These are phyloP conservation scores for Gandaritis pyraliata DNA, from an alignment of 2,888 invertebrate species.

Conservation along the genomic window DNA sequence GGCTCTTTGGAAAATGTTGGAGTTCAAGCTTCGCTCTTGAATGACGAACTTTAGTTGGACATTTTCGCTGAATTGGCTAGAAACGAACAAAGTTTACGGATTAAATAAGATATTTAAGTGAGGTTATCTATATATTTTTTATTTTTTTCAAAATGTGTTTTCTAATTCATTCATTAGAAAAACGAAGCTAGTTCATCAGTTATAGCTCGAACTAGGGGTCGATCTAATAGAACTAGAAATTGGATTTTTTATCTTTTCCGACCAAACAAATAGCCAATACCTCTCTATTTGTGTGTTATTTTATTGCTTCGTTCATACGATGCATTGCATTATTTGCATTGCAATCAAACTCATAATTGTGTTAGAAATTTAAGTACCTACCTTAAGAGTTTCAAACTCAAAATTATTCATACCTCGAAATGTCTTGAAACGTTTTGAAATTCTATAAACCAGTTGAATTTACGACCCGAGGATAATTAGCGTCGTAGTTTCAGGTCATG, in stretches of 20 bases:
- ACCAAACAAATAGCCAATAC: too few relatives aligned
- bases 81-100: slow-evolving; percentile 1
- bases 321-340: too few relatives aligned
- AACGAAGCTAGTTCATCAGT: too few relatives aligned
- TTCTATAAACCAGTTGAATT: neutral
- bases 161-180: too few relatives aligned
- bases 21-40: slow-evolving; percentile 14
- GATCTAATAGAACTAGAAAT: too few relatives aligned
- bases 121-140: neutral
- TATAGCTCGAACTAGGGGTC: too few relatives aligned
- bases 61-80: slow-evolving; percentile 5
- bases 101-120: neutral
- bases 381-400: too few relatives aligned
- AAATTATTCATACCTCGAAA: neutral
- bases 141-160: neutral
- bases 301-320: too few relatives aligned
- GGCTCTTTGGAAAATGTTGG: slow-evolving; percentile 10
- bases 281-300: too few relatives aligned
- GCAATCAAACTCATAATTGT: too few relatives aligned
- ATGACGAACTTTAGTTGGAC: slow-evolving; percentile 11
- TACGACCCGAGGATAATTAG: slow-evolving; percentile 14
- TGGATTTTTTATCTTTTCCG: too few relatives aligned
- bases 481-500: slow-evolving; percentile 21
- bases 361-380: too few relatives aligned
- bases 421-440: neutral